Percentiles rank a stretch among this genome's conserved stretches.
phyloP scores from a whole-genome alignment of 2,888 invertebrate genomes.

The Druceiella hillmani region DNA sequence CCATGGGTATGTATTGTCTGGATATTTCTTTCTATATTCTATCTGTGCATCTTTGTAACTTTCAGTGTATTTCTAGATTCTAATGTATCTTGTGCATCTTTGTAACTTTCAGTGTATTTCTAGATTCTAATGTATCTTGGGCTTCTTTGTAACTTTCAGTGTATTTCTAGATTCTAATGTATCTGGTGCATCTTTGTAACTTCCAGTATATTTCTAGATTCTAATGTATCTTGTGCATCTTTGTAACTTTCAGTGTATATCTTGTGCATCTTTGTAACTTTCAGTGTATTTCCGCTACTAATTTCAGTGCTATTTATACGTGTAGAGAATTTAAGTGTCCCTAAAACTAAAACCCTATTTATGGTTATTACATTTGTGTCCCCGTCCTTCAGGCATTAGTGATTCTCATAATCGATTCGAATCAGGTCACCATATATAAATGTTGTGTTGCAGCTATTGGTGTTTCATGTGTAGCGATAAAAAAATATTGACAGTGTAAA shows the following conservation, averaged over 20 bases:
- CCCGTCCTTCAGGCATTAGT: too few species aligned
- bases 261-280: not conserved
- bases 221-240: conserved; percentile 2
- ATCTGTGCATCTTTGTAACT: not conserved
- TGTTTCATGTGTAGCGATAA: too few species aligned
- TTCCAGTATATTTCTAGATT: not conserved
- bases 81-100: conserved; percentile 1
- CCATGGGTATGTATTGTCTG: conserved; percentile 66
- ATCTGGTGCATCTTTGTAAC: not conserved
- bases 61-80: not conserved
- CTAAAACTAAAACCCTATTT: too few species aligned
- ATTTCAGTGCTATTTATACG: too few species aligned
- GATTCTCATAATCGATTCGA: too few species aligned
- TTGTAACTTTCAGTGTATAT: not conserved
- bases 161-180: conserved; percentile 1
- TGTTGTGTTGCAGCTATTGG: too few species aligned
- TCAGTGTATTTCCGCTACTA: not conserved
- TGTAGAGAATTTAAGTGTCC: too few species aligned
- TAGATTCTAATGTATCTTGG: conserved; percentile 2
- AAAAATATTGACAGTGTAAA: too few species aligned
- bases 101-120: not conserved
- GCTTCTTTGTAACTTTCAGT: not conserved
- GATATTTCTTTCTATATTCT: not conserved
- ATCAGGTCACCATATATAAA: too few species aligned
- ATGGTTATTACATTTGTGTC: too few species aligned